Evolutionary conservation across 2,113 vertebrate species (phyloP), one percentile per base, ranked within the genome.

Genomic region (Calonectris borealis): DNA sequence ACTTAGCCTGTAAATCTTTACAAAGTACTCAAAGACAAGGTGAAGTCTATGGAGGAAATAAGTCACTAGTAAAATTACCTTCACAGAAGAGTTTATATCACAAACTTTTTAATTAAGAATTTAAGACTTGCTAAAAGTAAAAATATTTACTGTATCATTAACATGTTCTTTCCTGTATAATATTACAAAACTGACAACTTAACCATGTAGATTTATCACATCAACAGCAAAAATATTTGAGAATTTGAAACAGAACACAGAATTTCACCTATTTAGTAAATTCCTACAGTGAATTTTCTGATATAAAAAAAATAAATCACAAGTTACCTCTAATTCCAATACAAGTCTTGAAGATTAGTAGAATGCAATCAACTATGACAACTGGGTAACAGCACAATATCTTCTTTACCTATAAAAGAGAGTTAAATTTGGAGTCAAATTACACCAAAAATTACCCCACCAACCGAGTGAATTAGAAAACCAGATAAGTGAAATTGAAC

Each of bases 311-410:
- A 55, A 38, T 2, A 48, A 44, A 44, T 5, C 8, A 29, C 22
- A 73, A 78, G 10, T 93, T 95, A 96, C 95, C 95, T 96, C 61
- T 62, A 60, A 81, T 38, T 81, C 87, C 79, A 82, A 7, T 10
- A 88, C 42, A 68, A 73, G 62, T 62, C 79, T 32, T 83, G n/a
- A 94, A 73, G 54, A 88, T 36, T 42, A 65, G 68, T 9, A 77
- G 57, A 90, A 82, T 11, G 14, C 25, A 49, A 85, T 76, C 78
- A 83, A 49, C 70, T 85, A 44, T 13, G 38, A 93, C 82, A 95
- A 88, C 49, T 31, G 71, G 75, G 4, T 70, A 93, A 60, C 52
- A 87, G 57, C 66, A 79, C 68, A 51, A 0, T 73, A 73, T 68
- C 90, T 94, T 96, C 79, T 71, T 81, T 42, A 62, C 18, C 96